Evolutionary conservation across 1,140 invertebrate species (phyloP), one percentile per base, ranked within the genome.

Genomic region (Bacillus rossius): DNA sequence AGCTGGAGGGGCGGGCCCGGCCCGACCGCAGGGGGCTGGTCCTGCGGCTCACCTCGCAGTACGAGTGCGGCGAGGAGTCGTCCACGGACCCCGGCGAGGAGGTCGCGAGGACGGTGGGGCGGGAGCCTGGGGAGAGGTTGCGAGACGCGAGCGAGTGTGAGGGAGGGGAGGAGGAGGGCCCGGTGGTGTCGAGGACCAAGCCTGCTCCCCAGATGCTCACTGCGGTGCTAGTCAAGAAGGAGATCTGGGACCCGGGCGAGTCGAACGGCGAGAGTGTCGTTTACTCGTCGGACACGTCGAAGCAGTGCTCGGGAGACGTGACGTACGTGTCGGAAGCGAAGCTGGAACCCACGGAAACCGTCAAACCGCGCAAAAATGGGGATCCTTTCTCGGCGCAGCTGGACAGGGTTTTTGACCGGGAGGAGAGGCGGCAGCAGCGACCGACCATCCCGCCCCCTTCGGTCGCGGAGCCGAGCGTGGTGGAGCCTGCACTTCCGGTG

Each of bases 331-430:
- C 55, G 26, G 55, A 57, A 16, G 25, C 38, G 4, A 57, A 57
- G 20, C 37, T 57, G 5, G 25, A 10, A 29, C 43, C 47, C 13
- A 20, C 13, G 14, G 51, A 38, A 17, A 17, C 10, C 40, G n/a
- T 17, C 13, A n/a, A 19, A 48, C 20, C 60, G 20, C 55, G 53
- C 42, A 67, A 59, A 58, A 74, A 73, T 37, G 75, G 77, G 62
- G 89, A 91, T 71, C 80, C 80, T 22, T 88, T 89, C 64, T 88
- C 83, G 42, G 81, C 84, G 63, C 83, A 84, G 40, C 69, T 87
- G 26, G 88, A 91, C 61, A 78, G 81, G 51, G 84, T 85, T 17
- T 84, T 87, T 65, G 88, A 89, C 60, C 76, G 81, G 23, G 88
- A 91, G 69, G 87, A 86, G 67, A 79, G 77, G 63, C 80, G 78